Evolutionary conservation across 2,113 vertebrate genomes (phyloP).

Genomic region (Opisthocomus hoazin): DNA sequence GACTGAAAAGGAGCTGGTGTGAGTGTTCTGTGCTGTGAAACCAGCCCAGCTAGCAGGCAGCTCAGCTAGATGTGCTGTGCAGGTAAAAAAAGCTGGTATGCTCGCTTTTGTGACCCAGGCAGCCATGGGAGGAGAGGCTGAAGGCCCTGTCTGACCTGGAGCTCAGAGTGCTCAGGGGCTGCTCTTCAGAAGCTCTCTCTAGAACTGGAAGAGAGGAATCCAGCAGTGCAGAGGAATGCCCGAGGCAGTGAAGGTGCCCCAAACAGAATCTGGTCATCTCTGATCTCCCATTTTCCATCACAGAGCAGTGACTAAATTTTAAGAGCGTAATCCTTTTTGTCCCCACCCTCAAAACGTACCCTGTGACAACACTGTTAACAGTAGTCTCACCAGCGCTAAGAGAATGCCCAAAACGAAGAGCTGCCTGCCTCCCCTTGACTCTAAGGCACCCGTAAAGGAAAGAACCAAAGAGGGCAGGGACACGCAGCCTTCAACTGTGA

Average conservation of each 20-base stretch:
- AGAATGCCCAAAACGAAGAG: not conserved
- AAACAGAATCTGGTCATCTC: not conserved
- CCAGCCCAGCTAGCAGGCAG: not conserved
- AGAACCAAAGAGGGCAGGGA: not conserved
- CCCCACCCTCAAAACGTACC: not conserved
- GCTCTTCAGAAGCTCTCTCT: not conserved
- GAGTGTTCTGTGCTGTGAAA: not conserved
- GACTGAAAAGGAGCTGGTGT: not conserved
- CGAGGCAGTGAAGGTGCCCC: not conserved
- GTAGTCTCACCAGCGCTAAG: not conserved
- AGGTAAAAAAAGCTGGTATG: not conserved
- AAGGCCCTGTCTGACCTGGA: not conserved
- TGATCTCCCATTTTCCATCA: not conserved
- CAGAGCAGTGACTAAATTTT: not conserved
- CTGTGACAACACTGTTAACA: not conserved
- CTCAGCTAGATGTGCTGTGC: not conserved
- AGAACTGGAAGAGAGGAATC: not conserved
- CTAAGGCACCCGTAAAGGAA: conserved; percentile 35
- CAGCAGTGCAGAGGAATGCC: not conserved
- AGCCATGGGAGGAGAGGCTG: not conserved
- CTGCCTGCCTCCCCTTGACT: not conserved
- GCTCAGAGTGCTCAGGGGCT: not conserved
- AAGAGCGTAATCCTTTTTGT: not conserved
- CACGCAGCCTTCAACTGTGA: not conserved
- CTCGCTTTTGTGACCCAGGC: not conserved